phyloP scores from a whole-genome alignment of 2,888 invertebrate genomes.

The Tetramorium bicarinatum region DNA sequence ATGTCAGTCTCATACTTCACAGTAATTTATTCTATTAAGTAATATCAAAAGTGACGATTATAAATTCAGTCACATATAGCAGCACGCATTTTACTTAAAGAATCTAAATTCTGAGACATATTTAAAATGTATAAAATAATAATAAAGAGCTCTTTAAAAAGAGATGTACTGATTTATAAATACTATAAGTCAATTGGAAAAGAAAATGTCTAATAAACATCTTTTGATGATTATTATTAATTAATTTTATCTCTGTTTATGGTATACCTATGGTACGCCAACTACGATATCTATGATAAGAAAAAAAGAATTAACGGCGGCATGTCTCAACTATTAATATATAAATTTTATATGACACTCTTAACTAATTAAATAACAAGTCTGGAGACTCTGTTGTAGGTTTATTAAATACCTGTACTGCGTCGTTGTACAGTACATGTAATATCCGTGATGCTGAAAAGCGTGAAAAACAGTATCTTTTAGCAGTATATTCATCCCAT shows the following conservation, averaged over 20 bases:
- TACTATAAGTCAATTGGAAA: background rate
- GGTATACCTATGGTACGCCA: too few species aligned
- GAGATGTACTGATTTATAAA: background rate
- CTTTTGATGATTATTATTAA: background rate
- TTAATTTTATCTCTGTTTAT: background rate
- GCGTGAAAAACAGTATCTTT: conserved; percentile 7
- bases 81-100: background rate
- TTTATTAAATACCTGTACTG: conserved; percentile 11
- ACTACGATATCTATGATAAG: background rate
- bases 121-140: conserved; percentile 2
- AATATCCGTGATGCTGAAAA: background rate
- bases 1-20: conserved; percentile 38
- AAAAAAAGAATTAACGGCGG: background rate
- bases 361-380: background rate
- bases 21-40: conserved; percentile 33
- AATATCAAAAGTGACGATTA: background rate
- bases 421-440: background rate
- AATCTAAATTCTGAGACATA: background rate
- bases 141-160: conserved; percentile 23
- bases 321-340: background rate
- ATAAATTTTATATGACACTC: background rate
- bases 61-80: background rate
- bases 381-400: background rate
- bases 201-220: background rate
- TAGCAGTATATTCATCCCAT: background rate